Evolutionary conservation across 2,113 vertebrate genomes (phyloP), one percentile per base, ranked within the genome.

Genomic region (Tinamus guttatus): DNA sequence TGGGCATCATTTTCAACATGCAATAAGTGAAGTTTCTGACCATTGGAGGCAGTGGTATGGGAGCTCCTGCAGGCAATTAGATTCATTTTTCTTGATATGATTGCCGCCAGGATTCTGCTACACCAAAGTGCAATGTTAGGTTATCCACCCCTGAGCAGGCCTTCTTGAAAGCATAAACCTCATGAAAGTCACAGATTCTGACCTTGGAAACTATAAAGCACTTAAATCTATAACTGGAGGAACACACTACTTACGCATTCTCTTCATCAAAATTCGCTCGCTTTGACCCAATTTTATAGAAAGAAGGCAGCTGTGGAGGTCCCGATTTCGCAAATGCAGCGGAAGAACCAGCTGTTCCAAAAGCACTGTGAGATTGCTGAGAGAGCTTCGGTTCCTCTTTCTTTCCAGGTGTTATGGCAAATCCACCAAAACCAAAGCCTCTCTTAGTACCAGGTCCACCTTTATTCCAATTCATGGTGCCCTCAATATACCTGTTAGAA

Each of bases 211-310:
- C 32, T 43, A 5, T 10, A 30, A 49, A 25, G 1, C 36, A 17
- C 16, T 13, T 15, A 30, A 49, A 49, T 0, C 43, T 3, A 30
- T 52, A 73, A 68, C 36, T 52, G 3, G 24, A 32, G 2, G 47
- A 75, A 63, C 51, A 70, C 9, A 5, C 60, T 43, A 95, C 98
- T 98, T 96, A 98, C 98, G 99, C 99, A 90, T 99, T 99, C 96
- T 99, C 99, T 95, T 99, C 99, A 94, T 99, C 99, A 71, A 99
- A 99, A 95, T 99, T 99, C 4, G 99, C 99, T 93, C 99, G 96
- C 94, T 99, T 99, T 41, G 99, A 99, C 65, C 99, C 99, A 76
- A 99, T 99, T 97, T 99, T 99, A 96, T 99, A 99, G 97, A 99
- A 99, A 36, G 99, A 99, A 75, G 99, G 99, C 40, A 99, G 98